Percentiles rank a stretch among this genome's conserved stretches.
phyloP scores from a whole-genome alignment of 2,113 vertebrate genomes.

The Nettapus auritus region DNA sequence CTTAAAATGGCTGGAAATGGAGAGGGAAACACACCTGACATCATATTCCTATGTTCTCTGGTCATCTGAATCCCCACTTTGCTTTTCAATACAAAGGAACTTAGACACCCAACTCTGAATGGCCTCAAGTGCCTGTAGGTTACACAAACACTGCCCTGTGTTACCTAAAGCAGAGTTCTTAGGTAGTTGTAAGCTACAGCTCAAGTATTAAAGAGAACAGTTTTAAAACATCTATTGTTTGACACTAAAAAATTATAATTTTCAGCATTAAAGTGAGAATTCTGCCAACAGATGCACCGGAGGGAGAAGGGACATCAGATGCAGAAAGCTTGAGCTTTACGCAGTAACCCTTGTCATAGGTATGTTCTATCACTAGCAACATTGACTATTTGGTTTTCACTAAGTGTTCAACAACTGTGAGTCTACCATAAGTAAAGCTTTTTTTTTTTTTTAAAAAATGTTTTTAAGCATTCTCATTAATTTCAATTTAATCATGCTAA shows the following conservation, averaged over 20 bases:
- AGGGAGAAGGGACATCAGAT: background rate
- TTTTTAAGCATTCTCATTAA: background rate
- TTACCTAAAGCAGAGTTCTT: background rate
- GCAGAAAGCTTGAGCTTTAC: background rate
- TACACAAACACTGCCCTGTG: background rate
- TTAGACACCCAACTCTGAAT: background rate
- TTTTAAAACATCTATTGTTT: background rate
- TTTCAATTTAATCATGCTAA: too few species aligned
- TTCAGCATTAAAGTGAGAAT: background rate
- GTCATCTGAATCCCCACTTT: background rate
- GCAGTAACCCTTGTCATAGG: background rate
- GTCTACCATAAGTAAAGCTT: background rate
- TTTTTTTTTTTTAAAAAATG: background rate
- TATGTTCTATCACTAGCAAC: background rate
- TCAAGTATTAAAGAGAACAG: background rate
- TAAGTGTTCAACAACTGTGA: background rate
- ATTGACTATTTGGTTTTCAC: background rate
- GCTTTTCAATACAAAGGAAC: background rate
- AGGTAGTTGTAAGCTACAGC: rapidly evolving
- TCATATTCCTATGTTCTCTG: background rate
- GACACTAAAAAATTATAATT: background rate
- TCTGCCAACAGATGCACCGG: background rate
- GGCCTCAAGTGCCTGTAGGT: background rate
- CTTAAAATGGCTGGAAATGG: background rate
- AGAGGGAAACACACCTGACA: background rate